phyloP scores from a whole-genome alignment of 2,113 vertebrate species.

The Lontra canadensis region DNA sequence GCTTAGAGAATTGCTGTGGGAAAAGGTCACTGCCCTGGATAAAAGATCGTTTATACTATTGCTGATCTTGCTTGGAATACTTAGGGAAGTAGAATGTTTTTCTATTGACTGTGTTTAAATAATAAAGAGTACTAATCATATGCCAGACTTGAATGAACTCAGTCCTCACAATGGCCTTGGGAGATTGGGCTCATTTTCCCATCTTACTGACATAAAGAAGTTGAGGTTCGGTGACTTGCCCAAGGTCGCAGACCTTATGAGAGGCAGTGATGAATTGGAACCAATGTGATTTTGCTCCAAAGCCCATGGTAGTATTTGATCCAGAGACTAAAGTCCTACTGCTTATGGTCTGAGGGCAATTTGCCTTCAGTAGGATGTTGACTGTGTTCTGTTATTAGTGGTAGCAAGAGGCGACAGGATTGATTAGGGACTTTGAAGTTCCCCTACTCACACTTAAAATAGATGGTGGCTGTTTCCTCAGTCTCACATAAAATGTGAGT shows the following conservation, averaged over 20 bases:
- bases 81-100: not conserved
- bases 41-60: not conserved
- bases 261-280: not conserved
- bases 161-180: not conserved
- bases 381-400: not conserved
- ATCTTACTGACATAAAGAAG: not conserved
- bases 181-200: not conserved
- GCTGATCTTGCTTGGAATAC: conserved; percentile 3
- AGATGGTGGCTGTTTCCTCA: not conserved
- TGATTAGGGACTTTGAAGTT: not conserved
- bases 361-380: not conserved
- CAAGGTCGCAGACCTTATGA: not conserved
- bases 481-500: not conserved
- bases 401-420: not conserved
- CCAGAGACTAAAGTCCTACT: not conserved
- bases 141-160: not conserved
- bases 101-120: not conserved
- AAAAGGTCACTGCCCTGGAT: not conserved
- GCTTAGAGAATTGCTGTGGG: conserved; percentile 7
- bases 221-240: not conserved
- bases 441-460: not conserved
- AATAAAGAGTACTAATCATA: not conserved
- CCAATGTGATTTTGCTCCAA: not conserved
- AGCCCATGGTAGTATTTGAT: not conserved
- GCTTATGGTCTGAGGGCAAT: not conserved